A percentile compares a stretch with the other conserved stretches of the same genome.
phyloP scores from a whole-genome alignment of 2,113 vertebrate species.

The Gopherus flavomarginatus region DNA sequence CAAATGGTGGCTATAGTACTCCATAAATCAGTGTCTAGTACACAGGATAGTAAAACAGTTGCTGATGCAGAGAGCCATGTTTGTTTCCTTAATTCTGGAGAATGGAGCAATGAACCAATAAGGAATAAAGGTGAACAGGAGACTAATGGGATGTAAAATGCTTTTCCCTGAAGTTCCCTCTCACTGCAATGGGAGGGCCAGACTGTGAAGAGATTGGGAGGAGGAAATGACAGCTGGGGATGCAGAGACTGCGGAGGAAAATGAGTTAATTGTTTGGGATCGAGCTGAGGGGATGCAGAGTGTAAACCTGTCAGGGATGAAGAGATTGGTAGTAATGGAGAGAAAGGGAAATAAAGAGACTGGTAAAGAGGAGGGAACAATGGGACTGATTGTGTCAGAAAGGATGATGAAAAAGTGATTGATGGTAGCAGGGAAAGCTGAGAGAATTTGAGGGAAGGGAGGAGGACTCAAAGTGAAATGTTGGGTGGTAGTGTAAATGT shows the following conservation, averaged over 20 bases:
- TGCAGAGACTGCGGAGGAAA: not conserved
- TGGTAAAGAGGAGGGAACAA: not conserved
- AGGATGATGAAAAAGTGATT: not conserved
- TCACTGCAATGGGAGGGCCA: not conserved
- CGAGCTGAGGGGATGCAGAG: not conserved
- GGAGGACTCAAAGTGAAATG: not conserved
- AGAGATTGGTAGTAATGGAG: not conserved
- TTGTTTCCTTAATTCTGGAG: not conserved
- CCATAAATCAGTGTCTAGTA: not conserved
- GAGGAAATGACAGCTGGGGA: not conserved
- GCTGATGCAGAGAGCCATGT: not conserved
- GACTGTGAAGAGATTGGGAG: not conserved
- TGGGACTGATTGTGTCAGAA: not conserved
- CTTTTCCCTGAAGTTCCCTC: not conserved
- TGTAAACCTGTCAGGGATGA: not conserved
- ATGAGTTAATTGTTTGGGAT: not conserved
- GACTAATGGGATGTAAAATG: not conserved
- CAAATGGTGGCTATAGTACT: not conserved
- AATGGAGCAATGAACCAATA: not conserved
- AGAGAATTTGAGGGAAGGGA: not conserved
- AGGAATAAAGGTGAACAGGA: not conserved
- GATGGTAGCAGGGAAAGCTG: not conserved
- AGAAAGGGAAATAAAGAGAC: not conserved
- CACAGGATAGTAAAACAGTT: not conserved
- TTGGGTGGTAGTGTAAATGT: not conserved